These are phyloP conservation scores for Oreochromis grahami DNA, from an alignment of 2,797 vertebrate species.

Conservation along the genomic window DNA sequence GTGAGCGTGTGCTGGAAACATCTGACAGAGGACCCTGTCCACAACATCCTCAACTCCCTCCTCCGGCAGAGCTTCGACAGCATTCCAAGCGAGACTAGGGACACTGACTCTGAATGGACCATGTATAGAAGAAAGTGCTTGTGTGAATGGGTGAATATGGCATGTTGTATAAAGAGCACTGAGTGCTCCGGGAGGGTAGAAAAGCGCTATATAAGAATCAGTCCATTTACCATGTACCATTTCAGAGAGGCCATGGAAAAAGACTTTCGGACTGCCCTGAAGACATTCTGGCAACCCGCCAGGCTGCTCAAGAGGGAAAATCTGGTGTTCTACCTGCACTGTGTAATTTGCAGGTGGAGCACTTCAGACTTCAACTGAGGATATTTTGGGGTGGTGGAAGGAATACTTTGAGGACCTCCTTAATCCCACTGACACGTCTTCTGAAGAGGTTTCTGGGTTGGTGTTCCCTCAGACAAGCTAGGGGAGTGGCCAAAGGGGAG, in stretches of 20 bases:
- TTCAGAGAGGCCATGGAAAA: neutral
- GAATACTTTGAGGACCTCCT: neutral
- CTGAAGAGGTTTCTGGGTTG: neutral
- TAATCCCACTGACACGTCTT: neutral
- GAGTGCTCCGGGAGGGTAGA: neutral
- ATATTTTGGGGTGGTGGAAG: neutral
- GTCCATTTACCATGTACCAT: neutral
- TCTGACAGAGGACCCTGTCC: neutral
- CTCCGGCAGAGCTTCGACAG: neutral
- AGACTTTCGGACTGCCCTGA: neutral
- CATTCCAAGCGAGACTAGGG: no score
- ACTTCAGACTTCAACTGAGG: neutral
- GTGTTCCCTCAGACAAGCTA: neutral
- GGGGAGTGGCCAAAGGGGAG: neutral
- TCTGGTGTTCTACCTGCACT: neutral
- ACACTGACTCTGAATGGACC: neutral
- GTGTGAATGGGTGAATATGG: neutral
- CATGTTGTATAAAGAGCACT: neutral
- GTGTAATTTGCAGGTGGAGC: neutral
- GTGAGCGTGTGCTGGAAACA: neutral
- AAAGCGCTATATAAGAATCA: neutral
- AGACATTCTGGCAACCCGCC: neutral
- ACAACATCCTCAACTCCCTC: neutral
- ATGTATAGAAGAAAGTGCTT: neutral
- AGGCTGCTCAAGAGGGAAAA: neutral